Evolutionary conservation across 2,113 vertebrate genomes (phyloP), one percentile per base, ranked within the genome.

Genomic region (Syngnathoides biaculeatus): DNA sequence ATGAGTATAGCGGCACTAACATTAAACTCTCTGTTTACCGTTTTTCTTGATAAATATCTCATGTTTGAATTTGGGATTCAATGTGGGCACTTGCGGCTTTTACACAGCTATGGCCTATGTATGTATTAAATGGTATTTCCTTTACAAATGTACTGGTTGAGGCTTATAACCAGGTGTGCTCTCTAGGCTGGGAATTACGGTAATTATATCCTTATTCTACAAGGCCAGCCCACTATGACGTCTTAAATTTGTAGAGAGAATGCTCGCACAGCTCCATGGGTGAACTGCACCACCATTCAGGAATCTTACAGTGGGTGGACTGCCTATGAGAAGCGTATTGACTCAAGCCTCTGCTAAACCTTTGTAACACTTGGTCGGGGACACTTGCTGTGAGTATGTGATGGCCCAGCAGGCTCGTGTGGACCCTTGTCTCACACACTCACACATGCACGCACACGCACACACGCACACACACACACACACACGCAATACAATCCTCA

Each of bases 271-370:
- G 14, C 55, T 17, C 14, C 55, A 26, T 3, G 26, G 55, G 55
- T 27, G 26, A 14, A 15, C 7, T 27, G 26, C 26, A 15, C 7
- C 55, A 5, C 22, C 55, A 24, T 8, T 57, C 17, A 13, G 4
- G 8, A 22, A 52, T n/a, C 48, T 8, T 19, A 64, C 72, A 67
- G 62, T 69, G 76, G 81, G 68, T 1, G 22, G 67, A 78, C 80
- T 80, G 74, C 72, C 74, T 74, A 22, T 26, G 73, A 75, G 65
- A 75, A 74, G 65, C n/a, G 17, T 64, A 64, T 80, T 84, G 80
- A 78, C 84, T 68, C 15, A 42, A 74, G 58, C 72, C 22, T 59
- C 52, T 48, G 58, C 66, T 65, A 50, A 77, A 83, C 75, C 75
- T 82, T 72, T 79, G 75, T 69, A 80, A 79, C 2, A 65, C 73